These are phyloP conservation scores for Nephrocerus scutellatus DNA, from an alignment of 2,888 invertebrate genomes.

Conservation along the genomic window DNA sequence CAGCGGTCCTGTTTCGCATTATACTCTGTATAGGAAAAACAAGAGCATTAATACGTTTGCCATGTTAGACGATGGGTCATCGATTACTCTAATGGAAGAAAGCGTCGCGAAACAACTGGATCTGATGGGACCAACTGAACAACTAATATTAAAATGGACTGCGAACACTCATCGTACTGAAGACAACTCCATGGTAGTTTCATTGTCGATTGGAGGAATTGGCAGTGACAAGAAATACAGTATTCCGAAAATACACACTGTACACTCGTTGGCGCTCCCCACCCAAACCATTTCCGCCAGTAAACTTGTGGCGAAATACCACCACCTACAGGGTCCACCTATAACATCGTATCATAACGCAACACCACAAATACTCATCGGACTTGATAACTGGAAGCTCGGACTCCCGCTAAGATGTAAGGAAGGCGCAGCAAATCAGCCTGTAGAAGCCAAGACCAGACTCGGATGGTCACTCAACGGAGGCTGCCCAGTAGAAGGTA, in stretches of 20 bases:
- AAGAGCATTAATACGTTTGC: no score
- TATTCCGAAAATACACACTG: not conserved
- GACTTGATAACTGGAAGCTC: constrained; percentile 10
- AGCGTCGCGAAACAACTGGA: not conserved
- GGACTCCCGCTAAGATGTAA: constrained; percentile 10
- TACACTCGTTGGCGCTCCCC: not conserved
- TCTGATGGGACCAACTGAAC: not conserved
- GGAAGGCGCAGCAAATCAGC: constrained; percentile 10
- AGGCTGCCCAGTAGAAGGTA: not conserved
- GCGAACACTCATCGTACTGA: not conserved
- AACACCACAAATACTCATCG: constrained; percentile 11
- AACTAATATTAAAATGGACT: constrained; percentile 1
- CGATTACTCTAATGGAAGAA: constrained; percentile 2
- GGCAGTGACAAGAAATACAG: not conserved
- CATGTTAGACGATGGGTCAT: constrained; percentile 3
- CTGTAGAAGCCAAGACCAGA: constrained; percentile 9
- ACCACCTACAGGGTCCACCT: constrained; percentile 10
- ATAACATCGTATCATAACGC: constrained; percentile 13
- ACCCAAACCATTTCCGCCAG: not conserved
- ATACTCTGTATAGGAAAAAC: no score
- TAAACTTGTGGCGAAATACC: not conserved
- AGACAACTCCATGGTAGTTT: not conserved
- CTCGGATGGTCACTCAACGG: constrained; percentile 11
- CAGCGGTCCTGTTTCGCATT: no score
- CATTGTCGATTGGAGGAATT: no score